Conservation (phyloP, 2,113 vertebrate species). For the Naja naja region DNA sequence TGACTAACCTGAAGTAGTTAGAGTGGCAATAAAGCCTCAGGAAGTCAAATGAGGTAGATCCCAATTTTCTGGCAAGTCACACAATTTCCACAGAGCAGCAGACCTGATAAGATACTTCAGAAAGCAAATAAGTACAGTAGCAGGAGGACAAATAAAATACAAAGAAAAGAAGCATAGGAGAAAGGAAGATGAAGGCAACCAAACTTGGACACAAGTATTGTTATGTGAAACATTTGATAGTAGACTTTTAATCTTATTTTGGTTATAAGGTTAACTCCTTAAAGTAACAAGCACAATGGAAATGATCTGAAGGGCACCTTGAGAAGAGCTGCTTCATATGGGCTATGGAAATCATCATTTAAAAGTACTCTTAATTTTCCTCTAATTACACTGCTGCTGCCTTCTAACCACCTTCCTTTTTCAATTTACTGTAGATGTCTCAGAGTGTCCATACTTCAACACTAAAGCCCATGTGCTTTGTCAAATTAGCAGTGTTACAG, state of each 20-base stretch:
- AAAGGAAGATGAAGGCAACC: not conserved
- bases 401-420: not conserved
- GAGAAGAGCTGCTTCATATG: not conserved
- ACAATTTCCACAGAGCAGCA: not conserved
- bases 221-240: not conserved
- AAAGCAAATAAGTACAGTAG: not conserved
- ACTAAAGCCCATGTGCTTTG: not conserved
- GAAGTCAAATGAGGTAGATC: not conserved
- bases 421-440: not conserved
- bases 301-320: not conserved
- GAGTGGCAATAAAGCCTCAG: not conserved
- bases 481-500: not conserved
- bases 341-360: not conserved
- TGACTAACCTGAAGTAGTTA: not conserved
- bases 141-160: not conserved
- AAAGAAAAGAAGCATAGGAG: not conserved
- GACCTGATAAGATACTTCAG: not conserved
- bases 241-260: not conserved
- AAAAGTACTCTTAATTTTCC: not conserved
- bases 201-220: not conserved
- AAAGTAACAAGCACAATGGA: not conserved
- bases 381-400: not conserved
- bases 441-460: not conserved
- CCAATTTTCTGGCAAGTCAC: not conserved
- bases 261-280: not conserved